Percentiles rank a stretch among this genome's conserved stretches.
Evolutionary conservation across 1,140 invertebrate genomes (phyloP).

Genomic region (Pissodes strobi): DNA sequence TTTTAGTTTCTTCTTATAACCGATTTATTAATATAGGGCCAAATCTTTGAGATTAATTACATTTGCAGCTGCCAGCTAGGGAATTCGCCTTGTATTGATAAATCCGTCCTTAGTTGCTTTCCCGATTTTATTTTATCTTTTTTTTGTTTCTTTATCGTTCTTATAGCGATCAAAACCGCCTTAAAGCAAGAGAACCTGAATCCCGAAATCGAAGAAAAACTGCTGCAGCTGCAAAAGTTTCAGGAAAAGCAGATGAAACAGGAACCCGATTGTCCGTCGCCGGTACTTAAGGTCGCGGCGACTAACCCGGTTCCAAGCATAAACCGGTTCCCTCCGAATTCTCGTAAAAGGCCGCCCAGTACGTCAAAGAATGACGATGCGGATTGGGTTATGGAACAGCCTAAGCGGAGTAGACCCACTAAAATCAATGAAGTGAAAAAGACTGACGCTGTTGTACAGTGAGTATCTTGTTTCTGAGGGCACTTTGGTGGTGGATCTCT

Average conservation of each 20-base stretch:
- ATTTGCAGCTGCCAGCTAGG: too few relatives aligned
- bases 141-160: slow-evolving; percentile 31
- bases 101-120: too few relatives aligned
- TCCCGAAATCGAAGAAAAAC: slow-evolving; percentile 91
- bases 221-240: slow-evolving; percentile 84
- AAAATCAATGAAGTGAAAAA: slow-evolving; percentile 43
- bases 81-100: too few relatives aligned
- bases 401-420: slow-evolving; percentile 54
- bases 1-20: slow-evolving; percentile 29
- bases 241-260: slow-evolving; percentile 79
- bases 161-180: slow-evolving; percentile 77
- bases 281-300: slow-evolving; percentile 37
- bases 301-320: slow-evolving; percentile 38
- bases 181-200: slow-evolving; percentile 85
- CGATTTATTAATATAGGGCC: too few relatives aligned
- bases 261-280: slow-evolving; percentile 50
- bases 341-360: slow-evolving; percentile 49
- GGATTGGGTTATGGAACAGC: slow-evolving; percentile 64
- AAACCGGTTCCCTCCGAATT: slow-evolving; percentile 19
- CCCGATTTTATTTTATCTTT: slow-evolving; percentile 33
- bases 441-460: slow-evolving; percentile 42
- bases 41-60: too few relatives aligned
- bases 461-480: slow-evolving; percentile 29
- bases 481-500: not conserved
- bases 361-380: slow-evolving; percentile 55